Conservation (phyloP, 2,113 vertebrate species). For the Brachirus orientalis region DNA sequence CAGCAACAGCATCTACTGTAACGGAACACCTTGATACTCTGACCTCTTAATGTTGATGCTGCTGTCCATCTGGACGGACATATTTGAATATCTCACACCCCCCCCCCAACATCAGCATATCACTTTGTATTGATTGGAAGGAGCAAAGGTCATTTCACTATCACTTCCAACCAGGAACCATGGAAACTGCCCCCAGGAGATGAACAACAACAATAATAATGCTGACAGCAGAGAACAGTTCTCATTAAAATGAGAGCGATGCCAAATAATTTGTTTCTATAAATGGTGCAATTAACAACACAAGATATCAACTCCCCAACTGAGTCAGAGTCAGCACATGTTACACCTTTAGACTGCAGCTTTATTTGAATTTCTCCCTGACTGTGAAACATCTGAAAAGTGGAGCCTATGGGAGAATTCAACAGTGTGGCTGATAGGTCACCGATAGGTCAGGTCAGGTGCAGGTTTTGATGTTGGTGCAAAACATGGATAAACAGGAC, state of each 20-base stretch:
- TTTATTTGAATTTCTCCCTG: constrained; percentile 2
- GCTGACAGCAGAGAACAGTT: background rate
- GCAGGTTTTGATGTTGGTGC: constrained; percentile 8
- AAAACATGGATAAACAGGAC: constrained; percentile 1
- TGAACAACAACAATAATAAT: constrained; percentile 1
- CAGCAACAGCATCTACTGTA: too few relatives aligned
- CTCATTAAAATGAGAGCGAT: constrained; percentile 19
- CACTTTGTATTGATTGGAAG: constrained; percentile 32
- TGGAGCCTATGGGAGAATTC: constrained; percentile 5
- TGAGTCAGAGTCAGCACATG: background rate
- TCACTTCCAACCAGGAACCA: constrained; percentile 15
- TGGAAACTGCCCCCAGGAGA: constrained; percentile 20
- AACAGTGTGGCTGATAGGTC: constrained; percentile 19
- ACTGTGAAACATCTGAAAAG: constrained; percentile 5
- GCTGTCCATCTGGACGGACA: background rate
- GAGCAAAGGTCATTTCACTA: constrained; percentile 30
- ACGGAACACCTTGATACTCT: background rate
- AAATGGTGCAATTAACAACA: constrained; percentile 27
- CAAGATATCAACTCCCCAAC: background rate
- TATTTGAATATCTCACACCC: constrained; percentile 9
- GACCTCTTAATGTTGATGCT: background rate
- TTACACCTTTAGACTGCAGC: background rate
- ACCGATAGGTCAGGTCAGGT: constrained; percentile 17
- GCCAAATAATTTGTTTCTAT: too few relatives aligned
- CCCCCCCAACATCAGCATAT: constrained; percentile 3